Conservation (phyloP, 2,113 vertebrate genomes). For the Phrynocephalus versicolor region DNA sequence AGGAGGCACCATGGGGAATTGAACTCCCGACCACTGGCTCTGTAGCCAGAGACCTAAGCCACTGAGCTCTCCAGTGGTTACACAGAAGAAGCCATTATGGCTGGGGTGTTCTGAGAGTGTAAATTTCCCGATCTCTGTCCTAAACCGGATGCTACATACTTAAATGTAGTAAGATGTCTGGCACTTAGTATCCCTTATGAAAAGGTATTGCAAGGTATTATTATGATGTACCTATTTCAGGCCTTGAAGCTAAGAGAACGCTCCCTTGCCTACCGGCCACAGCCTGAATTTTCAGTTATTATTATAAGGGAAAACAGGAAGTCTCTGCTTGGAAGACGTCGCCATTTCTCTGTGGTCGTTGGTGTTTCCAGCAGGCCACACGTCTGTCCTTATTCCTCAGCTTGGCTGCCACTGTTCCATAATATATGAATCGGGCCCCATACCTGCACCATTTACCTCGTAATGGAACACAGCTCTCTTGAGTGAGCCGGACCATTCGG, state of each 20-base stretch:
- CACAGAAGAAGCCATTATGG: too few relatives aligned
- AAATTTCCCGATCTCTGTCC: too few relatives aligned
- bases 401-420: background rate
- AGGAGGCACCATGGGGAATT: too few relatives aligned
- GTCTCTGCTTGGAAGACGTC: background rate
- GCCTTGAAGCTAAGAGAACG: background rate
- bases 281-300: background rate
- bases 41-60: too few relatives aligned
- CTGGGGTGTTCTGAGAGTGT: too few relatives aligned
- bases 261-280: background rate
- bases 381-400: too few relatives aligned
- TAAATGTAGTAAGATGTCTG: too few relatives aligned
- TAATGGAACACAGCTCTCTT: conserved; percentile 5
- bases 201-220: background rate
- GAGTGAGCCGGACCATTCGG: conserved; percentile 33
- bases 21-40: too few relatives aligned
- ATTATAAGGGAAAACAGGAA: background rate
- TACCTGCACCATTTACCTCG: conserved; percentile 25
- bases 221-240: background rate
- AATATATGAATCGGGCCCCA: conserved; percentile 24
- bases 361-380: background rate
- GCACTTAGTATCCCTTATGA: background rate
- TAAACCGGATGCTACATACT: too few relatives aligned
- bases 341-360: conserved; percentile 4
- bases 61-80: too few relatives aligned